Evolutionary conservation across 64 coral and sea anemone species (phyloP), one percentile per base, ranked within the genome.

Genomic region (Dendronephthya gigantea): DNA sequence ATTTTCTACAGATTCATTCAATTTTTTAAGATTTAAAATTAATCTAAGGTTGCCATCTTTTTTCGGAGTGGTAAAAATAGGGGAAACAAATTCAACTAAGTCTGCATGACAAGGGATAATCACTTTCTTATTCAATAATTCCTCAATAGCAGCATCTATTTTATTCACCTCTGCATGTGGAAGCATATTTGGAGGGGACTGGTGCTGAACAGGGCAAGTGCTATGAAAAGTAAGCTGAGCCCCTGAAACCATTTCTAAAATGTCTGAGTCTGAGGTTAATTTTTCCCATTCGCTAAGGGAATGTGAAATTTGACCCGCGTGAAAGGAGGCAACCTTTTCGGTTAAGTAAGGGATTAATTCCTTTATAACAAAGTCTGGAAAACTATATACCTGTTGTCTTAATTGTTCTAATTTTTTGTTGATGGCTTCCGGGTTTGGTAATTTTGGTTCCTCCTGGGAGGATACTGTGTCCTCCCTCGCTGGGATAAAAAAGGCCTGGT

Each of bases 311-410:
- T 75, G 69, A 37, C 69, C 69, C 13, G 69, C 69, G 27, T 75
- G 69, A 75, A 75, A 75, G 30, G 69, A 75, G 69, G 69, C n/a
- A 75, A 75, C 69, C 35, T 75, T 75, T 23, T 75, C 34, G 35
- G 69, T 34, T 75, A 75, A 75, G 34, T 75, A 75, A 75, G 69
- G 69, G 34, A 75, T 75, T 75, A 75, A 37, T 14, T 75, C 17
- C 17, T 16, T 27, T 4, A 33, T 16, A 75, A 75, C 35, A 75
- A 75, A 75, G 30, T 12, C 16, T 31, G 7, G n/a, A 27, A 75
- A 37, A 4, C 3, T 29, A 33, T 31, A 33, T 75, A 75, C 69
- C 69, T 75, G 69, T 2, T 75, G 29, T 75, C 34, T 75, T 13
- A 75, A 30, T 4, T 33, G 1, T 34, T 75, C 16, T 37, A 75